Conservation (phyloP, 2,113 vertebrate species). For the Piprites chloris region DNA sequence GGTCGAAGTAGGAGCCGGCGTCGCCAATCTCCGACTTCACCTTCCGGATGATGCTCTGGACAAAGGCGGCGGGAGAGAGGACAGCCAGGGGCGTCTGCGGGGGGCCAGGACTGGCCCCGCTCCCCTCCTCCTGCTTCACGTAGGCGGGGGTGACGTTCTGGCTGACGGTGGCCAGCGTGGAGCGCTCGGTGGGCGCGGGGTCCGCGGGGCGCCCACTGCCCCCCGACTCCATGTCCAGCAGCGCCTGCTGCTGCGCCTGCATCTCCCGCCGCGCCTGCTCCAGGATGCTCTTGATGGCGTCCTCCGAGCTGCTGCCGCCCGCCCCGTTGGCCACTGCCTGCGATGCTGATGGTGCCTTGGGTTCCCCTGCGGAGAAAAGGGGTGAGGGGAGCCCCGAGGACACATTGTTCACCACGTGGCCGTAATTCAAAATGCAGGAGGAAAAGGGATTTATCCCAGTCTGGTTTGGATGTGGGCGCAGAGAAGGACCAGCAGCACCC, state of each 20-base stretch:
- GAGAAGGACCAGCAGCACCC: not conserved
- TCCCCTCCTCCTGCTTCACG: slow-evolving; percentile 90
- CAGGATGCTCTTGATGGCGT: slow-evolving; percentile 94
- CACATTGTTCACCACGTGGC: rapidly evolving
- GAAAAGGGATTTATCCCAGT: not conserved
- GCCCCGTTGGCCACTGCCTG: slow-evolving; percentile 55
- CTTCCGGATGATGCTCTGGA: slow-evolving; percentile 97
- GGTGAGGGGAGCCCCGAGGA: not conserved
- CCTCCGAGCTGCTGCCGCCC: slow-evolving; percentile 82
- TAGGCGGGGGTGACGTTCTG: slow-evolving; percentile 73
- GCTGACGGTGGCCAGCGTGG: slow-evolving; percentile 72
- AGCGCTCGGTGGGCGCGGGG: slow-evolving; percentile 69
- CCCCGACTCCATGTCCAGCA: slow-evolving; percentile 89
- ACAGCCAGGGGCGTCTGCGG: slow-evolving; percentile 80
- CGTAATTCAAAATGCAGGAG: rapidly evolving
- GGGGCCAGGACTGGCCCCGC: slow-evolving; percentile 66
- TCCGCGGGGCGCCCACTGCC: slow-evolving; percentile 49
- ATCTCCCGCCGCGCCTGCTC: slow-evolving; percentile 95
- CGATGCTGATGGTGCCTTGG: slow-evolving; percentile 69
- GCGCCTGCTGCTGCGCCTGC: slow-evolving; percentile 93
- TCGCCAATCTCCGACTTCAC: slow-evolving; percentile 97
- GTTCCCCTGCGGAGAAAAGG: slow-evolving; percentile 75
- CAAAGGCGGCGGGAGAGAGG: slow-evolving; percentile 91
- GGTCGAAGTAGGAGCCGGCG: slow-evolving; percentile 90
- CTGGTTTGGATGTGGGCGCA: no score